phyloP scores from a whole-genome alignment of 2,113 vertebrate species.

The Ochotona curzoniae region DNA sequence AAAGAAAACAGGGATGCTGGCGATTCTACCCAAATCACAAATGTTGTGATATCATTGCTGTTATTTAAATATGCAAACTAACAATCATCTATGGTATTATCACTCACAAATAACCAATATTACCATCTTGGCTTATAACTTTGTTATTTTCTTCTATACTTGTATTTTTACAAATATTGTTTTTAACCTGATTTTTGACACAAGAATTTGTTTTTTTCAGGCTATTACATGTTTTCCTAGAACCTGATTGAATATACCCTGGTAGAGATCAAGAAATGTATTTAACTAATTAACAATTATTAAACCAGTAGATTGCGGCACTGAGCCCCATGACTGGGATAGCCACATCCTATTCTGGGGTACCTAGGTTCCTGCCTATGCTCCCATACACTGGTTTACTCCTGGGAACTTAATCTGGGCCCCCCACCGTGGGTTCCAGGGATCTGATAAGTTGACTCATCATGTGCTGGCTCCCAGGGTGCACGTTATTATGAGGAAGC shows the following conservation, averaged over 20 bases:
- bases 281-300: constrained; percentile 25
- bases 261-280: constrained; percentile 1
- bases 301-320: neutral
- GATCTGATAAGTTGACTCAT: too few relatives aligned
- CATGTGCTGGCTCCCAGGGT: too few relatives aligned
- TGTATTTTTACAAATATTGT: constrained; percentile 25
- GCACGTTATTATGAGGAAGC: too few relatives aligned
- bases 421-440: too few relatives aligned
- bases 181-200: constrained; percentile 35
- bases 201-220: neutral
- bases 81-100: neutral
- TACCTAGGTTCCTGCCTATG: too few relatives aligned
- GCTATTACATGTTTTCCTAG: constrained; percentile 36
- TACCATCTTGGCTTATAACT: neutral
- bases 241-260: neutral
- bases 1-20: constrained; percentile 24
- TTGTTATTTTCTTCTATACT: neutral
- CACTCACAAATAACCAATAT: neutral
- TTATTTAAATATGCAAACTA: constrained; percentile 30
- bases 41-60: neutral
- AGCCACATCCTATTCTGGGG: too few relatives aligned
- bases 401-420: too few relatives aligned
- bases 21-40: neutral
- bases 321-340: too few relatives aligned
- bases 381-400: too few relatives aligned